These are phyloP conservation scores for Psittacus erithacus DNA, from an alignment of 2,113 vertebrate genomes.

Conservation along the genomic window DNA sequence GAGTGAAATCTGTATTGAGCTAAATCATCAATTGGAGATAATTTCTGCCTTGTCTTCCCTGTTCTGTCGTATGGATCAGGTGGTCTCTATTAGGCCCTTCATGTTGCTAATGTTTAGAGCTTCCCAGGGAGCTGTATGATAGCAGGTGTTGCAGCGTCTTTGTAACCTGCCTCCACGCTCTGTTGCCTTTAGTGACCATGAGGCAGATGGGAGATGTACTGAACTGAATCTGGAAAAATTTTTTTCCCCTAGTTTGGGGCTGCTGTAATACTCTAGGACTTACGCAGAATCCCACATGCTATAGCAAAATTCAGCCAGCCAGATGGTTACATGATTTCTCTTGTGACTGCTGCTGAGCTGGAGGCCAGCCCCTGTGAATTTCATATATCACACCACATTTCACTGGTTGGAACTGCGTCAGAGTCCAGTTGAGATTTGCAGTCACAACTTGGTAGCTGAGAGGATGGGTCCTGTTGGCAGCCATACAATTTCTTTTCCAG, in stretches of 20 bases:
- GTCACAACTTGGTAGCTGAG: neutral
- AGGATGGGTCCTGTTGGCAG: neutral
- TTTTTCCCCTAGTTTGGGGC: neutral
- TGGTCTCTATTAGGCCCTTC: neutral
- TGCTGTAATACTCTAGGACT: neutral
- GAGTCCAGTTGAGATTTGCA: neutral
- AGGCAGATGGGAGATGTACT: neutral
- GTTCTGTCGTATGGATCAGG: neutral
- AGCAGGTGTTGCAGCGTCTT: neutral
- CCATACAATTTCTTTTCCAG: neutral
- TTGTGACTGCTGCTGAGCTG: neutral
- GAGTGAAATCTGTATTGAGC: neutral
- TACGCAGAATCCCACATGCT: neutral
- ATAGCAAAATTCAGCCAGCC: neutral
- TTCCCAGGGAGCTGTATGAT: neutral
- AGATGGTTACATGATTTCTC: neutral
- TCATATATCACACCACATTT: neutral
- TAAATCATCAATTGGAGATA: neutral
- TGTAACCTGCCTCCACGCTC: neutral
- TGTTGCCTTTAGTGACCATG: neutral
- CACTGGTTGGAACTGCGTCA: neutral
- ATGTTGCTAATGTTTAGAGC: neutral
- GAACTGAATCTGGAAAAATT: neutral
- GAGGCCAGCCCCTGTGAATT: neutral
- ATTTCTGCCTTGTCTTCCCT: neutral